phyloP scores from a whole-genome alignment of 2,888 invertebrate species.

The Oscheius sp. region DNA sequence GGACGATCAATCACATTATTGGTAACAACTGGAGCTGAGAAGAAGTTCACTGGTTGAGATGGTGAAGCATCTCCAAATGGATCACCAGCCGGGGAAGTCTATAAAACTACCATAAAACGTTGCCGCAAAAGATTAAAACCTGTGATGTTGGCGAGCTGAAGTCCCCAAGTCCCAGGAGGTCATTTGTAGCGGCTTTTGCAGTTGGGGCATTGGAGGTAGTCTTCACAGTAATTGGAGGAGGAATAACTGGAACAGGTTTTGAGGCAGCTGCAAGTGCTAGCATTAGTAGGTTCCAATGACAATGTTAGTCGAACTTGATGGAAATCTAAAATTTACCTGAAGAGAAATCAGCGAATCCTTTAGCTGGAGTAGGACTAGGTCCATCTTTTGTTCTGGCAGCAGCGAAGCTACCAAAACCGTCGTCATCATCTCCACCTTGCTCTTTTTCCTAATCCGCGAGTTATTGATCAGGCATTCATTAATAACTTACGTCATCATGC shows the following conservation, averaged over 20 bases:
- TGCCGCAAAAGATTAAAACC: background rate
- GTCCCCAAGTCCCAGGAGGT: slow-evolving; percentile 15
- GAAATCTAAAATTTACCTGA: background rate
- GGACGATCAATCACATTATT: slow-evolving; percentile 4
- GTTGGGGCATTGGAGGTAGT: background rate
- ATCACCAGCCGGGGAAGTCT: background rate
- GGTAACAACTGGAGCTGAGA: background rate
- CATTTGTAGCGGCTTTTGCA: background rate
- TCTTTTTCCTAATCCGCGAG: no score
- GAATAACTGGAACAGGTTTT: slow-evolving; percentile 4
- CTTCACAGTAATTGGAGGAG: slow-evolving; percentile 2
- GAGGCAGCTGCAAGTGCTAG: background rate
- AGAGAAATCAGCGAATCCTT: background rate
- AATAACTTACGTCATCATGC: slow-evolving; percentile 30
- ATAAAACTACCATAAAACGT: background rate
- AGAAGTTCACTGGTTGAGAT: background rate
- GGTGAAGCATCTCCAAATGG: background rate
- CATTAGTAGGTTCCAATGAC: background rate
- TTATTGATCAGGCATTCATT: background rate
- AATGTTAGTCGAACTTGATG: no score
- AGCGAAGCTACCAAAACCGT: slow-evolving; percentile 55
- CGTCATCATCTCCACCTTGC: slow-evolving; percentile 49
- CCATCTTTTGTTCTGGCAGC: background rate
- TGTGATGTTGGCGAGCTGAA: background rate
- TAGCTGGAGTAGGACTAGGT: background rate